Base-by-base conservation (phyloP, 2,888 invertebrate genomes). In the Lydus trimaculatus region DNA sequence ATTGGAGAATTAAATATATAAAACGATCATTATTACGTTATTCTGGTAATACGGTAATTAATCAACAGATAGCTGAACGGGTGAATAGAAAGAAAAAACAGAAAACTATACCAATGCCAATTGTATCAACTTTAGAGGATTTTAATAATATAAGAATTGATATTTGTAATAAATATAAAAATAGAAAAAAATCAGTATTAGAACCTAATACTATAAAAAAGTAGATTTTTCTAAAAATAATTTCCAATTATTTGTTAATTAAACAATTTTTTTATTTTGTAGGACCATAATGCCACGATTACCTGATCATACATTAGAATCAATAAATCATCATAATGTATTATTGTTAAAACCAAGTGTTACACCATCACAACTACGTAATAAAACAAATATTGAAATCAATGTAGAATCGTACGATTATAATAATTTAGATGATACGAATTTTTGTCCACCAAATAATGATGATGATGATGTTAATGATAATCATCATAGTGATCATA, bases 1-100 rank as follows among this genome's bases (percentile, higher is more conserved):
- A 95, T 84, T 95, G 95, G 95, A 91, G 92, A 76, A 89, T 92
- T 58, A 90, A 88, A 80, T 88, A 61, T 63, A 66, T 61, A 23
- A 67, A 58, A 60, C 58, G 72, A 31, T 69, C 70, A n/a, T 8
- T 64, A 11, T 48, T 39, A 62, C 76, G 86, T 76, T 77, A 87
- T 67, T 86, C 70, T 0, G 69, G 72, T 86, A 82, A 0, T 80
- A 11, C 83, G 85, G 83, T 0, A 83, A 82, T 72, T 67, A 11
- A 56, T 56, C 15, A 28, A 28, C 56, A 56, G n/a, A 25, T 56
- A 20, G 8, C 5, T n/a, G 2, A 56, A n/a, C 81, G 52, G 72
- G 65, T 72, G 23, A 66, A 63, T 63, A 74, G 63, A 59, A 73
- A 64, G 75, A 77, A 69, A 78, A 68, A n/a, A n/a, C n/a, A 69